phyloP scores from a whole-genome alignment of 2,888 invertebrate genomes.

The Epirrhoe alternata region DNA sequence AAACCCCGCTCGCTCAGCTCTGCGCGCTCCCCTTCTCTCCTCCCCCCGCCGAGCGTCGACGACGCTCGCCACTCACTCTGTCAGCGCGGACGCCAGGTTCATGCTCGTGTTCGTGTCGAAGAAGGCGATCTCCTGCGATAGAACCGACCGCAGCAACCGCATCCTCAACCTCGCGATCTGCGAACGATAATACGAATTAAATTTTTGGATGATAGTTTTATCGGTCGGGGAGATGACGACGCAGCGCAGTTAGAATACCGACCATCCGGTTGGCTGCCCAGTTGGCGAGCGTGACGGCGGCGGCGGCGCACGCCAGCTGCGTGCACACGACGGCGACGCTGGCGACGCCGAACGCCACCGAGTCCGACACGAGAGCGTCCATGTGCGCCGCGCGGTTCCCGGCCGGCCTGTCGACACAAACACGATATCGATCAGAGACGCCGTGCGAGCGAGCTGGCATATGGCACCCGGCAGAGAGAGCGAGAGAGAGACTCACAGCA shows the following conservation, averaged over 20 bases:
- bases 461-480: background rate
- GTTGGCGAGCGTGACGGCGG: constrained; percentile 83
- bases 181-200: background rate
- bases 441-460: background rate
- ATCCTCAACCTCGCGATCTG: constrained; percentile 86
- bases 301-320: constrained; percentile 80
- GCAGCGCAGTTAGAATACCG: constrained; percentile 38
- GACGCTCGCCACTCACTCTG: constrained; percentile 85
- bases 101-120: constrained; percentile 88
- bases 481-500: constrained; percentile 75
- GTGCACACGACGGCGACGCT: constrained; percentile 77
- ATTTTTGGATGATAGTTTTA: background rate
- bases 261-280: constrained; percentile 81
- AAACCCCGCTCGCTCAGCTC: background rate
- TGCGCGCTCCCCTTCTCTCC: background rate
- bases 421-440: background rate
- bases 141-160: constrained; percentile 85
- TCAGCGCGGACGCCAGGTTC: constrained; percentile 88
- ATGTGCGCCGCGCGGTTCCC: constrained; percentile 76
- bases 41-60: background rate
- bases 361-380: constrained; percentile 83
- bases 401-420: constrained; percentile 56
- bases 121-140: constrained; percentile 90
- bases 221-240: background rate
- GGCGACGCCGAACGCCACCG: constrained; percentile 79